Percentiles rank a stretch among this genome's conserved stretches.
These are phyloP conservation scores for Montipora sp. DNA, from an alignment of 64 coral and sea anemone species.

Conservation along the genomic window DNA sequence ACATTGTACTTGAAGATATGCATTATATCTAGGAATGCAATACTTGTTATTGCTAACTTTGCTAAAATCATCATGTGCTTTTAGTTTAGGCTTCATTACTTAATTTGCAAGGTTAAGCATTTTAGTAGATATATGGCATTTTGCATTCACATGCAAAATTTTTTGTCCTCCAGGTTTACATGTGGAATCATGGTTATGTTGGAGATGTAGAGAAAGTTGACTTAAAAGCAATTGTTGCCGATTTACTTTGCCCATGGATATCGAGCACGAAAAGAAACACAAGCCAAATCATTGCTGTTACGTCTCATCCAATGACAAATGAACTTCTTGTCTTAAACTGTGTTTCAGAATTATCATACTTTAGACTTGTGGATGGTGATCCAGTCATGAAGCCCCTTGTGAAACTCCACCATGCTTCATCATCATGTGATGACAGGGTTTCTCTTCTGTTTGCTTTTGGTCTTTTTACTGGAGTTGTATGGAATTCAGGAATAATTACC, in stretches of 20 bases:
- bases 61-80: too few relatives aligned
- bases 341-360: conserved; percentile 27
- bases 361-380: conserved; percentile 66
- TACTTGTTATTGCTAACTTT: too few relatives aligned
- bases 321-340: conserved; percentile 72
- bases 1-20: too few relatives aligned
- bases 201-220: conserved; percentile 72
- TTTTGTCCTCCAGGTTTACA: conserved; percentile 47
- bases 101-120: too few relatives aligned
- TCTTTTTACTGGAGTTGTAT: conserved; percentile 64
- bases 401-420: not conserved
- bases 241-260: conserved; percentile 62
- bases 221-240: conserved; percentile 76
- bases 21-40: too few relatives aligned
- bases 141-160: too few relatives aligned
- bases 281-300: conserved; percentile 44
- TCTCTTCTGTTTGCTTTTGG: conserved; percentile 60
- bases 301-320: conserved; percentile 72
- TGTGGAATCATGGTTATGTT: conserved; percentile 61
- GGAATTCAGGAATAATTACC: conserved; percentile 50
- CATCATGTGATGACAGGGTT: not conserved
- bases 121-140: too few relatives aligned
- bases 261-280: not conserved
- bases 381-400: conserved; percentile 39
- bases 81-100: too few relatives aligned